Base-by-base conservation (phyloP, 2,113 vertebrate genomes). In the Mustela nigripes region DNA sequence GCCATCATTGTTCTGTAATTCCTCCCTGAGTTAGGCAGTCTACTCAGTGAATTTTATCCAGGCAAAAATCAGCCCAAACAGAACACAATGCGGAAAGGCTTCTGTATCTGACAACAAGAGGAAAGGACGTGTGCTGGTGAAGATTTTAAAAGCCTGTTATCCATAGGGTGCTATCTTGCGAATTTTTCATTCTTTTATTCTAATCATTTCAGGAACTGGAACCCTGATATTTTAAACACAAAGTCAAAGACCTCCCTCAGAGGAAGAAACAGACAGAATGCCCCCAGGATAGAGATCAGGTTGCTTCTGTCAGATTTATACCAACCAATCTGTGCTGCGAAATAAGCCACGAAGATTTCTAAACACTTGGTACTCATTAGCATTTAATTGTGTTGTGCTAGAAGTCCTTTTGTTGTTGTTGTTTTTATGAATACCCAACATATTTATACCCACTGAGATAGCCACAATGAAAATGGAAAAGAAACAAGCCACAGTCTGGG, bases 311-410 rank as follows among this genome's bases (percentile, higher is more conserved):
- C 60, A 92, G 56, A 82, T 83, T 94, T 82, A 48, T 21, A 83
- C 42, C 60, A 79, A 94, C 26, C 21, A 82, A 42, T 90, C 7
- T 83, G 48, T 63, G 24, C 42, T 21, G 9, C 24, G 74, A 97
- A 95, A 89, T 79, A 53, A 58, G 15, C 7, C 62, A 22, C 31
- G 79, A 86, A 73, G 39, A 67, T 82, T 48, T 89, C 83, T 67
- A 92, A 79, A 16, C 93, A 96, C 28, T 89, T 24, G 8, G 8
- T 63, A 81, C 65, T 67, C 67, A 39, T 45, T 53, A 92, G 31
- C 28, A 78, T 65, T 91, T 69, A 56, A 79, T 69, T 85, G 96
- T 91, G 82, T 89, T 95, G 50, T 85, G 28, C 82, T 89, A 67
- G 82, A 88, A 56, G 19, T 31, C 39, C 36, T 94, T 53, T 91